These are phyloP conservation scores for Hirtodrosophila trivittata DNA, from an alignment of 2,888 invertebrate species.

Conservation along the genomic window DNA sequence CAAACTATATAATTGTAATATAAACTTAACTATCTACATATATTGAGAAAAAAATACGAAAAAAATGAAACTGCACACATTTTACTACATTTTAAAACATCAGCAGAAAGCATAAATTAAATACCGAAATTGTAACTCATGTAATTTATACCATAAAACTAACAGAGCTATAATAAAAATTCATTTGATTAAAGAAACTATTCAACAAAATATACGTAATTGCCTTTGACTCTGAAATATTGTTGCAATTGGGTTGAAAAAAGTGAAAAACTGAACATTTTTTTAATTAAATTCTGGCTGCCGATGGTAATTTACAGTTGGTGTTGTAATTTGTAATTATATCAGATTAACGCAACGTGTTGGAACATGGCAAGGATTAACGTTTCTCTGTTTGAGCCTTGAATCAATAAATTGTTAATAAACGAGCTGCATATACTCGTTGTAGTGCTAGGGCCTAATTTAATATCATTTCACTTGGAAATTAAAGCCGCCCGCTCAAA, in stretches of 20 bases:
- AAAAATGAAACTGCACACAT: slow-evolving; percentile 1
- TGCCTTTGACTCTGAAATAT: slow-evolving; percentile 10
- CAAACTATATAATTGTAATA: slow-evolving; percentile 46
- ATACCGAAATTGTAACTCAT: slow-evolving; percentile 26
- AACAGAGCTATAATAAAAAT: slow-evolving; percentile 47
- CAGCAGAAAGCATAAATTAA: neutral
- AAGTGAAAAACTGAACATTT: too few species aligned
- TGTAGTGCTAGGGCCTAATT: slow-evolving; percentile 30
- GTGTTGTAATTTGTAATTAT: slow-evolving; percentile 54
- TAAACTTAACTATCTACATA: slow-evolving; percentile 34
- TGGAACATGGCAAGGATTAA: slow-evolving; percentile 28
- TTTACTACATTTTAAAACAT: neutral
- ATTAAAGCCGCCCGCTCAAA: slow-evolving; percentile 37
- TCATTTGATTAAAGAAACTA: slow-evolving; percentile 52
- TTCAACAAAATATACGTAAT: slow-evolving; percentile 14
- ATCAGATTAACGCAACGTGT: slow-evolving; percentile 17
- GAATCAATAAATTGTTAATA: slow-evolving; percentile 52
- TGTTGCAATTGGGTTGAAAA: neutral
- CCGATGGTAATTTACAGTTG: slow-evolving; percentile 42
- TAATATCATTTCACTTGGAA: slow-evolving; percentile 42
- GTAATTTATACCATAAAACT: slow-evolving; percentile 34
- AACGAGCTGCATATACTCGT: too few species aligned
- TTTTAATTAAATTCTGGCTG: slow-evolving; percentile 58
- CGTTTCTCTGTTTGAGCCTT: slow-evolving; percentile 28
- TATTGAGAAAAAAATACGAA: slow-evolving; percentile 1